These are phyloP conservation scores for Triplophysa bombifrons DNA, from an alignment of 2,797 vertebrate genomes.

Conservation along the genomic window DNA sequence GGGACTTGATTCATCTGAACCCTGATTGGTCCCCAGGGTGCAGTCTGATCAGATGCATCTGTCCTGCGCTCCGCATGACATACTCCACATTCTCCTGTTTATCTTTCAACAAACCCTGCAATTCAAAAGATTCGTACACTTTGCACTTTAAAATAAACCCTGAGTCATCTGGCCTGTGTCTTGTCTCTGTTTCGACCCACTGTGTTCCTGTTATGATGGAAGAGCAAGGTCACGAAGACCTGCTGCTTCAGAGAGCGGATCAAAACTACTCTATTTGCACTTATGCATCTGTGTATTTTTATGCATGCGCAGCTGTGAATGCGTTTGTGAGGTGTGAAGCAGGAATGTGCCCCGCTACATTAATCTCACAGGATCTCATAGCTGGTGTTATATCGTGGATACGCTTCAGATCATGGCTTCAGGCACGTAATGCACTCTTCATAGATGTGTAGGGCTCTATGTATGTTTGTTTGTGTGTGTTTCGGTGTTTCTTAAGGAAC, in stretches of 20 bases:
- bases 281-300: neutral
- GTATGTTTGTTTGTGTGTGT: constrained; percentile 25
- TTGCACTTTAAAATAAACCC: constrained; percentile 49
- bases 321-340: constrained; percentile 10
- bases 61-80: constrained; percentile 59
- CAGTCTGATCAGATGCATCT: constrained; percentile 54
- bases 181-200: constrained; percentile 37
- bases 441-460: neutral
- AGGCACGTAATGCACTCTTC: neutral
- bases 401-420: neutral
- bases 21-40: constrained; percentile 47
- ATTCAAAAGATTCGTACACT: constrained; percentile 44
- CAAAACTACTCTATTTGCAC: constrained; percentile 22
- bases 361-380: constrained; percentile 30
- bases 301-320: constrained; percentile 29
- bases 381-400: constrained; percentile 20
- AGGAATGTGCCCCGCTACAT: neutral
- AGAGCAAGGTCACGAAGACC: constrained; percentile 39
- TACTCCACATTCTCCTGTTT: constrained; percentile 44
- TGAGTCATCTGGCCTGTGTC: constrained; percentile 47
- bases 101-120: constrained; percentile 26
- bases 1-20: constrained; percentile 59
- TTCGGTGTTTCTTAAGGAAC: constrained; percentile 61
- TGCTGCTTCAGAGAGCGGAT: constrained; percentile 27
- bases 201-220: constrained; percentile 39